Conservation (phyloP, 2,888 invertebrate species). For the Sylvicola fuscatus region DNA sequence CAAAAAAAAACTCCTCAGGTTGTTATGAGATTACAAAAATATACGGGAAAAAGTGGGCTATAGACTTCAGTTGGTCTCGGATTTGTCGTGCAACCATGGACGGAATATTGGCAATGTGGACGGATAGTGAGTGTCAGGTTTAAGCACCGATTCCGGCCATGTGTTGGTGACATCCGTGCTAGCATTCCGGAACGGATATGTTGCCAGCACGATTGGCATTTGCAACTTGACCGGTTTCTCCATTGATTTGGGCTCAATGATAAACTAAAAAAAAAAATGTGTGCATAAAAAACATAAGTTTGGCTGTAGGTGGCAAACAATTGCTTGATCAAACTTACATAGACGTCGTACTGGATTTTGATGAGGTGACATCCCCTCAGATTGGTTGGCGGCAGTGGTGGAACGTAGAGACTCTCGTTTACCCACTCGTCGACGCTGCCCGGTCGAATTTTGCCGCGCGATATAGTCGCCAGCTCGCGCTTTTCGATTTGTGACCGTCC, state of each 20-base stretch:
- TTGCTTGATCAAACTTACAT: slow-evolving; percentile 39
- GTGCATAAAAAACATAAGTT: slow-evolving; percentile 2
- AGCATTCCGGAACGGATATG: slow-evolving; percentile 56
- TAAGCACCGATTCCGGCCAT: slow-evolving; percentile 37
- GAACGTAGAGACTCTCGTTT: slow-evolving; percentile 75
- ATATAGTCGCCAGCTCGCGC: slow-evolving; percentile 58
- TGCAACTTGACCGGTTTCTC: slow-evolving; percentile 85
- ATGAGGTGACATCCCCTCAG: slow-evolving; percentile 86
- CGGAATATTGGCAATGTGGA: slow-evolving; percentile 78
- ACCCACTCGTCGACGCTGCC: slow-evolving; percentile 71
- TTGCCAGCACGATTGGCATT: slow-evolving; percentile 77
- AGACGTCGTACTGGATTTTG: slow-evolving; percentile 81
- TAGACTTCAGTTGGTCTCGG: slow-evolving; percentile 15
- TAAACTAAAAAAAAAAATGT: slow-evolving; percentile 39
- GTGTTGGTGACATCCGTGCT: slow-evolving; percentile 34
- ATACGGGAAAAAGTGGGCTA: too few species aligned
- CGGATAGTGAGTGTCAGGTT: slow-evolving; percentile 80
- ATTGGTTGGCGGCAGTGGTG: slow-evolving; percentile 86
- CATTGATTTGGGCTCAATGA: slow-evolving; percentile 75
- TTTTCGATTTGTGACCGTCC: slow-evolving; percentile 77
- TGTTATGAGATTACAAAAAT: too few species aligned
- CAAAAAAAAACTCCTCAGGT: too few species aligned
- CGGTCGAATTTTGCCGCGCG: slow-evolving; percentile 60
- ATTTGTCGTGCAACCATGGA: slow-evolving; percentile 62
- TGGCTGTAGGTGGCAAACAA: neutral